phyloP scores from a whole-genome alignment of 1,140 invertebrate species.

The Magallana angulata region DNA sequence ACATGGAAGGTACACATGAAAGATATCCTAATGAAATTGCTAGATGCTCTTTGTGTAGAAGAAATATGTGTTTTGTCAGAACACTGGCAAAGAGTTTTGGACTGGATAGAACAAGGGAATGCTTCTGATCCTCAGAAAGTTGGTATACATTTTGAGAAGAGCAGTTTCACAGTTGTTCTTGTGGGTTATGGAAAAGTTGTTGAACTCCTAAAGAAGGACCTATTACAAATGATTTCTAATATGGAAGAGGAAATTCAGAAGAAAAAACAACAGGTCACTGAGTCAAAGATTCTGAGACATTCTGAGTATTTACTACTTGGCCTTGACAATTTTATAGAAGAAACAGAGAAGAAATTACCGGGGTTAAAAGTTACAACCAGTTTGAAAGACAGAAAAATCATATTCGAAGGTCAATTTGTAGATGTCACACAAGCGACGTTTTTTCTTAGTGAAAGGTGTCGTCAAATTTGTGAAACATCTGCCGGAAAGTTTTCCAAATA shows the following conservation, averaged over 20 bases:
- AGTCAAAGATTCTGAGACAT: conserved; percentile 45
- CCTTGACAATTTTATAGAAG: conserved; percentile 47
- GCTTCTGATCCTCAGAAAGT: conserved; percentile 52
- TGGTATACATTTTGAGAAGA: conserved; percentile 41
- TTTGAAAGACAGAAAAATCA: conserved; percentile 42
- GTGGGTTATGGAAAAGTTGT: conserved; percentile 56
- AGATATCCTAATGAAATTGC: background rate
- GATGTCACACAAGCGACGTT: conserved; percentile 55
- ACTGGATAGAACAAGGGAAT: conserved; percentile 19
- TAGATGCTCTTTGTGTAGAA: conserved; percentile 29
- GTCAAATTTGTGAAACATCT: background rate
- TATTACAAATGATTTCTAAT: conserved; percentile 21
- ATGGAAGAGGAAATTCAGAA: conserved; percentile 51
- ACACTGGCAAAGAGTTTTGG: conserved; percentile 54
- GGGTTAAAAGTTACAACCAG: conserved; percentile 51
- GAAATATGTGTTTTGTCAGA: conserved; percentile 49
- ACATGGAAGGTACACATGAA: conserved; percentile 51
- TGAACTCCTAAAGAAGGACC: conserved; percentile 43
- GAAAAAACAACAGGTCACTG: conserved; percentile 59
- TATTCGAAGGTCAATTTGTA: conserved; percentile 52
- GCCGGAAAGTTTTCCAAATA: conserved; percentile 20
- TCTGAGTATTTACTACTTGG: conserved; percentile 45
- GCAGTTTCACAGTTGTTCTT: conserved; percentile 46
- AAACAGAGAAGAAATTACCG: conserved; percentile 47
- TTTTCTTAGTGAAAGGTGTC: conserved; percentile 45